These are phyloP conservation scores for Platanista minor DNA, from an alignment of 2,113 vertebrate species.

Conservation along the genomic window DNA sequence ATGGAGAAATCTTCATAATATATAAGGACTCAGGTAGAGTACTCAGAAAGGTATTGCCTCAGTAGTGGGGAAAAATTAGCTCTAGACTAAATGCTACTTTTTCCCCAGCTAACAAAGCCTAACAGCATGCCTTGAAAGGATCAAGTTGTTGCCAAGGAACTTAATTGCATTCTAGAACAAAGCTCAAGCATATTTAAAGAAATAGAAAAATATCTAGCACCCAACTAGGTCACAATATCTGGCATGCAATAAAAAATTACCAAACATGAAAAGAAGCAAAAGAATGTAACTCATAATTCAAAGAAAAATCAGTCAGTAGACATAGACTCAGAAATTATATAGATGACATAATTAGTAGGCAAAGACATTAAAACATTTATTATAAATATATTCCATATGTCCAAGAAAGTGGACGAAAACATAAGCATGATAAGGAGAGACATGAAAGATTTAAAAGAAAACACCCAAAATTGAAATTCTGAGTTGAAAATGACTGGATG, in stretches of 20 bases:
- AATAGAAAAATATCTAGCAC: background rate
- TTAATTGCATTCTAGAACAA: background rate
- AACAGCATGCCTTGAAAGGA: background rate
- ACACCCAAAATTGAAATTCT: background rate
- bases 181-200: constrained; percentile 1
- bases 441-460: background rate
- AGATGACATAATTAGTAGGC: background rate
- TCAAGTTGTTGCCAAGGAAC: background rate
- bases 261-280: background rate
- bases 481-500: background rate
- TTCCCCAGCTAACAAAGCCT: background rate
- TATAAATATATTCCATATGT: background rate
- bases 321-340: constrained; percentile 2
- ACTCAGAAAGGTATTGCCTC: background rate
- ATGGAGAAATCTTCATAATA: background rate
- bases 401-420: background rate
- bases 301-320: background rate
- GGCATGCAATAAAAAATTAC: background rate
- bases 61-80: background rate
- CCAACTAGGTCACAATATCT: background rate
- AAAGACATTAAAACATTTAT: background rate
- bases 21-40: background rate
- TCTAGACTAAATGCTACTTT: background rate
- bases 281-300: background rate
- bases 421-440: background rate